These are phyloP conservation scores for Pristionchus arcanus DNA, from an alignment of 2,888 invertebrate genomes.

Conservation along the genomic window DNA sequence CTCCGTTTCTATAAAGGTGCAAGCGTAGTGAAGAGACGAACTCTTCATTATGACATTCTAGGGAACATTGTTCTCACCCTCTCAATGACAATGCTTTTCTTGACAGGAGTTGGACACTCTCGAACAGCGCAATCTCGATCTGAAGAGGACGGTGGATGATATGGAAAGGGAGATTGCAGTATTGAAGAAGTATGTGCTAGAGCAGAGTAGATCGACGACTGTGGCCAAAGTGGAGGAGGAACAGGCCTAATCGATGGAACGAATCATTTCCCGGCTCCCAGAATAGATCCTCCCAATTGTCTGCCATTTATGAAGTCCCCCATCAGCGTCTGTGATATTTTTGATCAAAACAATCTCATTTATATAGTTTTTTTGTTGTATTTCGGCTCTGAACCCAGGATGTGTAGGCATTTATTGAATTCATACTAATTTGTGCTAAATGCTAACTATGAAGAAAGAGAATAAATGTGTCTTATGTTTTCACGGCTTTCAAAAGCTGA, in stretches of 20 bases:
- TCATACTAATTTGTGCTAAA: conserved; percentile 2
- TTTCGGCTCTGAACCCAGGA: conserved; percentile 27
- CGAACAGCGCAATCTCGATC: conserved; percentile 26
- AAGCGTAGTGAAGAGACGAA: too few species aligned
- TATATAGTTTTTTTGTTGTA: not conserved
- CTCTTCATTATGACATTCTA: too few species aligned
- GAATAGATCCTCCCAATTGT: not conserved
- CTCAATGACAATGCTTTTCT: too few species aligned
- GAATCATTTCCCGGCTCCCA: not conserved
- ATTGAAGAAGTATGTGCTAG: conserved; percentile 45
- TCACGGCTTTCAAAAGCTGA: not conserved
- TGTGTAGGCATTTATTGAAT: conserved; percentile 40
- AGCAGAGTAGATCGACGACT: not conserved
- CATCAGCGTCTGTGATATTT: not conserved
- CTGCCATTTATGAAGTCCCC: not conserved
- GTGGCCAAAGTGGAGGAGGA: not conserved
- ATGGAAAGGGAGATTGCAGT: conserved; percentile 49
- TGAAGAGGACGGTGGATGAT: conserved; percentile 36
- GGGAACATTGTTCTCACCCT: too few species aligned
- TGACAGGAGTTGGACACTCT: conserved; percentile 47
- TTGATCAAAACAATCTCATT: not conserved
- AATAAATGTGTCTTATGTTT: not conserved
- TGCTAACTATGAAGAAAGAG: not conserved
- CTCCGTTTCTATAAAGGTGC: too few species aligned
- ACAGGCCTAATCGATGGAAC: not conserved